Evolutionary conservation across 2,888 invertebrate genomes (phyloP), one percentile per base, ranked within the genome.

Genomic region (Listrodromus nycthemerus): DNA sequence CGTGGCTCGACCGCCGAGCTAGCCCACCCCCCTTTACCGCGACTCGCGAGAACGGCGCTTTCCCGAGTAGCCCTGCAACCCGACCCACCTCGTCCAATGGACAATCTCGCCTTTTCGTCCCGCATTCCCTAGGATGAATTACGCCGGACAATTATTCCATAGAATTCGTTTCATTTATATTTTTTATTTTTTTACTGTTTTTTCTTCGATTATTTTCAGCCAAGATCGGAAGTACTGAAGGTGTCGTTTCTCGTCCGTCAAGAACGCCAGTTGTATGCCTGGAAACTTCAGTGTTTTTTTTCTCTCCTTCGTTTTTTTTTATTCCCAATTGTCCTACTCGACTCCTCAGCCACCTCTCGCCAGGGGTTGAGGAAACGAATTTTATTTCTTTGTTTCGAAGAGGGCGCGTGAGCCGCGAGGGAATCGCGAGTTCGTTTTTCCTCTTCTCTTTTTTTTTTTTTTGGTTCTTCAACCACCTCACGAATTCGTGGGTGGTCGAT

Each of bases 61-160:
- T 81, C 70, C 19, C 74, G 80, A 41, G 63, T 75, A 74, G 66
- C 74, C 84, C 82, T 75, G 80, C 52, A 65, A 65, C 63, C 48
- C 58, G 41, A 50, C 85, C 80, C 74, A 69, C 66, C 69, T 77
- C 77, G 1, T 71, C 21, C 45, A 16, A 67, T 67, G 48, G 55
- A 50, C 87, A 84, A 81, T 78, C 74, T 84, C 70, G 69, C 61
- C 2, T 71, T 52, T 67, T 19, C 48, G 33, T 86, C 88, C 89
- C 90, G 90, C 91, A 92, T 92, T 92, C 92, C 91, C 86, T 85
- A 88, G 90, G 90, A 92, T 92, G 91, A 92, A 92, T 92, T 92
- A 92, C 91, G 89, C 89, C 89, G 90, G 90, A 92, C 92, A 92
- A 92, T 92, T 92, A 92, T 92, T 92, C 91, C 91, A 90, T 87